Evolutionary conservation across 2,797 vertebrate species (phyloP).

Genomic region (Orestias chungarensis): DNA sequence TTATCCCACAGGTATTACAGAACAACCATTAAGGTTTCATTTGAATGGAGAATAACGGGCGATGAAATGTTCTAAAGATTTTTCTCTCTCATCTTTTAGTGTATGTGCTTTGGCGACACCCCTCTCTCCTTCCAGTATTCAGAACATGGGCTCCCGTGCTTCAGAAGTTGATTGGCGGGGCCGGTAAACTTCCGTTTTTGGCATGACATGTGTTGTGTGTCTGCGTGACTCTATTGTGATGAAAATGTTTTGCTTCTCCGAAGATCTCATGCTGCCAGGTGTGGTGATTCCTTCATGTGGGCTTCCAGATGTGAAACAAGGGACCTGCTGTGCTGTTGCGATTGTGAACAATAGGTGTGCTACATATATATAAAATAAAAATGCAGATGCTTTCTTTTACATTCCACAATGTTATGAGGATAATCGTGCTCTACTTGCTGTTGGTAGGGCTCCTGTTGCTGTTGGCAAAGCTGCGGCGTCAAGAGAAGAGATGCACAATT

Average conservation of each 20-base stretch:
- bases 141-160: conserved; percentile 92
- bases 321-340: conserved; percentile 86
- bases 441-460: conserved; percentile 88
- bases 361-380: neutral
- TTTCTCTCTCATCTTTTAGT: conserved; percentile 75
- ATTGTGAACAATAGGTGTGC: conserved; percentile 87
- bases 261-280: conserved; percentile 98
- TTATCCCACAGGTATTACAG: conserved; percentile 90
- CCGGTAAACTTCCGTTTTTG: conserved; percentile 78
- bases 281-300: conserved; percentile 86
- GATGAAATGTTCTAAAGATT: neutral
- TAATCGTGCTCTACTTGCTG: conserved; percentile 15
- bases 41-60: neutral
- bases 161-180: conserved; percentile 90
- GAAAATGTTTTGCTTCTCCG: conserved; percentile 22
- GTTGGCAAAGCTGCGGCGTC: conserved; percentile 87
- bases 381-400: neutral
- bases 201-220: neutral
- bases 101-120: conserved; percentile 89
- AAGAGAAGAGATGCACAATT: conserved; percentile 85
- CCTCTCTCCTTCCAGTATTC: conserved; percentile 87
- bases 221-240: neutral
- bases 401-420: neutral
- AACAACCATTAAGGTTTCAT: neutral
- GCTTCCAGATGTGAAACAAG: conserved; percentile 85